These are phyloP conservation scores for Enteromius trimaculatus DNA, from an alignment of 2,797 vertebrate species.

Conservation along the genomic window DNA sequence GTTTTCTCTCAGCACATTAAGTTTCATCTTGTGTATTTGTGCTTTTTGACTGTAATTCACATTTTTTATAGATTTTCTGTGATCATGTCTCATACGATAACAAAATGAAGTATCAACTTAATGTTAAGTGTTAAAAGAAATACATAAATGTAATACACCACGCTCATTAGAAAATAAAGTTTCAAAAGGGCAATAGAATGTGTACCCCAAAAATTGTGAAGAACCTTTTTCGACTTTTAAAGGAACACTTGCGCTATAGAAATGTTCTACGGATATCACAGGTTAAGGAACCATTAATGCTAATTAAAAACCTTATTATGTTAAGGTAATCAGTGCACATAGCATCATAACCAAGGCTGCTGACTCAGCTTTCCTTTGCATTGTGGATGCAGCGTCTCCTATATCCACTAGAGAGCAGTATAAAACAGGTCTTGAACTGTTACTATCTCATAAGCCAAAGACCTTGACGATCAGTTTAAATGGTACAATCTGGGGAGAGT, in stretches of 20 bases:
- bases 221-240: not conserved
- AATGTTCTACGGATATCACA: not conserved
- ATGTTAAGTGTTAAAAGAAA: not conserved
- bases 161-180: not conserved
- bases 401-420: slow-evolving; percentile 45
- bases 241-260: not conserved
- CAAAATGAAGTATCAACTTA: not conserved
- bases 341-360: not conserved
- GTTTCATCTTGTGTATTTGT: not conserved
- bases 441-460: not conserved
- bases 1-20: not conserved
- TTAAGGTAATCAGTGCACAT: not conserved
- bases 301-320: not conserved
- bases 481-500: slow-evolving; percentile 5
- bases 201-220: not conserved
- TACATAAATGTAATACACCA: not conserved
- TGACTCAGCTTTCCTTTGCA: slow-evolving; percentile 30
- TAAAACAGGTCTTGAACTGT: not conserved
- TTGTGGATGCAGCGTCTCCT: not conserved
- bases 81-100: not conserved
- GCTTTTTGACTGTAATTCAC: not conserved
- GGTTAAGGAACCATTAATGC: not conserved
- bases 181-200: not conserved
- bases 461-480: slow-evolving; percentile 14
- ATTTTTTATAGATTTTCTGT: not conserved